Evolutionary conservation across 2,113 vertebrate genomes (phyloP), one percentile per base, ranked within the genome.

Genomic region (Pluvianellus socialis): DNA sequence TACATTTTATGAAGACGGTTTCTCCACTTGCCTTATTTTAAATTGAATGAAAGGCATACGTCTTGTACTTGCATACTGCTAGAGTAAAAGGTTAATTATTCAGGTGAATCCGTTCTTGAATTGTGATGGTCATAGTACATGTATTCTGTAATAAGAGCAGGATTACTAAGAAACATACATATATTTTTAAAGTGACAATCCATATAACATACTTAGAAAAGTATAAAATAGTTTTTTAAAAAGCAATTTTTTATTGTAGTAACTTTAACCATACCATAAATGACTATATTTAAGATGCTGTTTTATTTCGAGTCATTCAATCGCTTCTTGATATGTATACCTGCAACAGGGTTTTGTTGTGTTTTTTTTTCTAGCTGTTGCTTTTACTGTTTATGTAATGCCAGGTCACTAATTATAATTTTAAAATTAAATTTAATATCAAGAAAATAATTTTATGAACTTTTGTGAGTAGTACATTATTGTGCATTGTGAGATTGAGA

Each of bases 11-110:
- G 79, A 96, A 49, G 52, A 35, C 21, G 15, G 74, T 97, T 97
- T 98, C 88, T 91, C 35, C 92, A 30, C 44, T 94, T 96, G 70
- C 73, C 53, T 49, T 95, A 45, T 85, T 95, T 92, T 95, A 82
- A 92, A 75, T 80, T 81, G 81, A 97, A 79, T 76, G 77, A 94
- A 96, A 97, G 84, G 74, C 83, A 74, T 88, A 73, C 56, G 79
- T 97, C 86, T 97, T 83, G 45, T 92, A 88, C 74, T 42, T 96
- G 65, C 63, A 74, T 68, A 63, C 84, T 96, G 94, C 89, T 92
- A 12, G 77, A 88, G 74, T 92, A 82, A 96, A 91, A 97, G 94
- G 95, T 98, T 98, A 97, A 98, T 97, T 98, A 96, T 97, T 96
- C 92, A 93, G 94, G 88, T 97, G 94, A 97, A 94, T 96, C 94